phyloP scores from a whole-genome alignment of 2,888 invertebrate genomes.

The Seira ritae region DNA sequence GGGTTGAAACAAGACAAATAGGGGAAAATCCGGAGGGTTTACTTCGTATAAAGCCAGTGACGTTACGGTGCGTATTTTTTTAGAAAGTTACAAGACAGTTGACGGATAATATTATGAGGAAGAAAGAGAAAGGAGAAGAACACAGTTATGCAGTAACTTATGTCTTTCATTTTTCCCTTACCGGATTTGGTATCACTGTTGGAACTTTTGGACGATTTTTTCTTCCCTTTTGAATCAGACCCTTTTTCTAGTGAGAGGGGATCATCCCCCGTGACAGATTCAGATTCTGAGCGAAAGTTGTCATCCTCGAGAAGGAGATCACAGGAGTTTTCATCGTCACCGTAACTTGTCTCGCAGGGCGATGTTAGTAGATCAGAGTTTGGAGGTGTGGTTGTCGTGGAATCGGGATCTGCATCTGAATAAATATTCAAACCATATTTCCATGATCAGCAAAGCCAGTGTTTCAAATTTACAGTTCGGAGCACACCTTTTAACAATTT shows the following conservation, averaged over 20 bases:
- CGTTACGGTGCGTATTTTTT: too few species aligned
- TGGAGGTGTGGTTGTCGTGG: conserved; percentile 73
- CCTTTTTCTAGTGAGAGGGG: conserved; percentile 72
- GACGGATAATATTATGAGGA: not conserved
- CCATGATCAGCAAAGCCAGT: not conserved
- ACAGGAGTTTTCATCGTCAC: conserved; percentile 73
- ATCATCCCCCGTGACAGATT: conserved; percentile 73
- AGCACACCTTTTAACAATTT: too few species aligned
- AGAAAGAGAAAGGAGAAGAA: conserved; percentile 2
- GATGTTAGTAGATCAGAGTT: conserved; percentile 73
- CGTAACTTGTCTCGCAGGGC: conserved; percentile 72
- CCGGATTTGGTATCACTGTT: conserved; percentile 74
- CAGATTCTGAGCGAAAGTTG: conserved; percentile 71
- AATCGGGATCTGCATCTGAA: conserved; percentile 73
- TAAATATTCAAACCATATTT: not conserved
- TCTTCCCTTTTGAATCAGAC: conserved; percentile 72
- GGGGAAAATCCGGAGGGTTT: not conserved
- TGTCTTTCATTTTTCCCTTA: conserved; percentile 55
- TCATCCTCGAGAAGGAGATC: conserved; percentile 73
- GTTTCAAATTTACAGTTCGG: too few species aligned
- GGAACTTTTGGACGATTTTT: conserved; percentile 73
- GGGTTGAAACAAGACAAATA: not conserved
- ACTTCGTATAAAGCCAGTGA: too few species aligned
- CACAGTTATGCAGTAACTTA: too few species aligned
- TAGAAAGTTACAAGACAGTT: too few species aligned